Conservation (phyloP, 2,113 vertebrate genomes). For the Thomomys bottae region DNA sequence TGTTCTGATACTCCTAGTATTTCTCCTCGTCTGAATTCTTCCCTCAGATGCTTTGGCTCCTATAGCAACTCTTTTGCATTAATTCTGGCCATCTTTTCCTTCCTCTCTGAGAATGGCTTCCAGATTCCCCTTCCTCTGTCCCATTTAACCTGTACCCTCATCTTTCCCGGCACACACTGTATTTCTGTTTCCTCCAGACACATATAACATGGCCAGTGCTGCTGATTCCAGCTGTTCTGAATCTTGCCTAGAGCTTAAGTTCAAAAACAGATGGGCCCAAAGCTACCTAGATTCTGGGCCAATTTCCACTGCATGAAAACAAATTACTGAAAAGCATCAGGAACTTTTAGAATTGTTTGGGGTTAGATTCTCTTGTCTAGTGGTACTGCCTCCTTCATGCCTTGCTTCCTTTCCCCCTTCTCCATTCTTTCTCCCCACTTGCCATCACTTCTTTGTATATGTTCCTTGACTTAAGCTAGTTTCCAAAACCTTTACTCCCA, state of each 20-base stretch:
- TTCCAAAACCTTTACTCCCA: background rate
- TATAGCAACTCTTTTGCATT: slow-evolving; percentile 3
- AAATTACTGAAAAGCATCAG: slow-evolving; percentile 75
- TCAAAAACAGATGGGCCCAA: slow-evolving; percentile 66
- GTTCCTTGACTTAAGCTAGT: background rate
- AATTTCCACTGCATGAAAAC: slow-evolving; percentile 64
- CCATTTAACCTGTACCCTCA: slow-evolving; percentile 14
- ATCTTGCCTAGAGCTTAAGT: slow-evolving; percentile 62
- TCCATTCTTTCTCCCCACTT: background rate
- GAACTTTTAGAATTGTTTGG: slow-evolving; percentile 47
- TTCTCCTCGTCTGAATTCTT: background rate
- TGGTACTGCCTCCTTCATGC: background rate
- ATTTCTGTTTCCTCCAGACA: slow-evolving; percentile 48
- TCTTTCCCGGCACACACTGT: slow-evolving; percentile 41
- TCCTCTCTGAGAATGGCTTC: background rate
- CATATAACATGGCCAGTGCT: slow-evolving; percentile 44
- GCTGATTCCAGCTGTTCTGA: slow-evolving; percentile 69
- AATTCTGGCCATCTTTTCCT: background rate
- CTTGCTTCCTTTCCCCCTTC: background rate
- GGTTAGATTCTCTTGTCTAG: slow-evolving; percentile 30
- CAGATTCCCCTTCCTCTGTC: background rate
- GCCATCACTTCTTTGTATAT: background rate
- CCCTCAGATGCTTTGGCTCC: background rate
- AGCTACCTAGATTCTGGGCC: slow-evolving; percentile 35
- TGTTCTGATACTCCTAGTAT: background rate